A percentile compares a stretch with the other conserved stretches of the same genome.
These are phyloP conservation scores for Tanypteryx hageni DNA, from an alignment of 2,888 invertebrate genomes.

Conservation along the genomic window DNA sequence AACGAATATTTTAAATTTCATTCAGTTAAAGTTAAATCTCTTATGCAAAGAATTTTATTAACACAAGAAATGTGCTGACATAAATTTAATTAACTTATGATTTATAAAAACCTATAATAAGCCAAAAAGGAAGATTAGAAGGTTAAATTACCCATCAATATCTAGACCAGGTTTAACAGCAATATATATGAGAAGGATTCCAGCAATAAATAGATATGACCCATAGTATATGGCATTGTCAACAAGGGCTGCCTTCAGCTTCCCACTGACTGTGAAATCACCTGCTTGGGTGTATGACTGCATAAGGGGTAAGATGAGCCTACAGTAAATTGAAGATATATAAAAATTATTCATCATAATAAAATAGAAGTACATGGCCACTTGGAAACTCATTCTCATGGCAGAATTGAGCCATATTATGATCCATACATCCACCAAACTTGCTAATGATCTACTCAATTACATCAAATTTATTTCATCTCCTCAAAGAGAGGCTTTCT, in stretches of 20 bases:
- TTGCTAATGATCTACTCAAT: no score
- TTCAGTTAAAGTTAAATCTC: neutral
- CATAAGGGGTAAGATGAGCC: conserved; percentile 98
- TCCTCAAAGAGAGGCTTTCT: no score
- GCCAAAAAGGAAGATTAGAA: neutral
- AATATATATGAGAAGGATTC: conserved; percentile 94
- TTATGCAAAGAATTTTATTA: no score
- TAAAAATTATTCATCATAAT: neutral
- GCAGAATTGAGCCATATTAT: no score
- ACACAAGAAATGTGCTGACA: no score
- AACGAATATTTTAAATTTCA: neutral
- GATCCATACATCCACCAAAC: no score
- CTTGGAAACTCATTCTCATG: no score
- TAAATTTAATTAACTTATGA: conserved; percentile 19
- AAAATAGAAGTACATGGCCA: neutral
- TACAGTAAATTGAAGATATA: conserved; percentile 74
- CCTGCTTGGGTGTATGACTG: conserved; percentile 99
- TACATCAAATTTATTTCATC: no score
- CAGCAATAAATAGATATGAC: conserved; percentile 95
- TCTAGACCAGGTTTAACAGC: conserved; percentile 92
- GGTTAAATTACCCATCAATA: conserved; percentile 86
- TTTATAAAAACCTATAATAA: neutral
- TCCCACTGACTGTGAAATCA: conserved; percentile 96
- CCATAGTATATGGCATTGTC: conserved; percentile 99
- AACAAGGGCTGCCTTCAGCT: conserved; percentile 94